Conservation (phyloP, 2,797 vertebrate species). For the Gymnoscopelus microlampas region DNA sequence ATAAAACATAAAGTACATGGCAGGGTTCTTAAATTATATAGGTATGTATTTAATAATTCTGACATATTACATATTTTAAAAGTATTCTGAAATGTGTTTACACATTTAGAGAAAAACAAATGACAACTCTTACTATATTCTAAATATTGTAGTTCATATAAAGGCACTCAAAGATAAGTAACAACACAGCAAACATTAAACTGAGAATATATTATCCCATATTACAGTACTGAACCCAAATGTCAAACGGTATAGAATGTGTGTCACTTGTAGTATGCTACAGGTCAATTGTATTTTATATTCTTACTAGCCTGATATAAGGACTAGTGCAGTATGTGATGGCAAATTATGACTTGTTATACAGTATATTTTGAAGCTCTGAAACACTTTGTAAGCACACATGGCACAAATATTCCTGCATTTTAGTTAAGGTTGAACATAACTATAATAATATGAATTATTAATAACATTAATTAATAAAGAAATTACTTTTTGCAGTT, state of each 20-base stretch:
- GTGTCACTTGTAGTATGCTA: slow-evolving; percentile 24
- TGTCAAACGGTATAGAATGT: background rate
- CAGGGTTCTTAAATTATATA: background rate
- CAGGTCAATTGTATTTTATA: no score
- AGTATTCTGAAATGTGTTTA: background rate
- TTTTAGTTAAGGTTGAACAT: no score
- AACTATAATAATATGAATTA: no score
- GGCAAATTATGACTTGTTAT: no score
- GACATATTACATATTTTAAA: background rate
- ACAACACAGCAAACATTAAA: background rate
- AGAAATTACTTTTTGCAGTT: no score
- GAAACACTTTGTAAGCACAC: no score
- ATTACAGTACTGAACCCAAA: slow-evolving; percentile 8
- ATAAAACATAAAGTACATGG: background rate
- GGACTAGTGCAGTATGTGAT: no score
- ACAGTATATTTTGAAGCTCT: no score
- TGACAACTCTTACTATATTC: background rate
- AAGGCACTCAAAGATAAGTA: background rate
- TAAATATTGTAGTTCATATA: background rate
- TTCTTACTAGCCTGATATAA: no score
- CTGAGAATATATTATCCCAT: background rate
- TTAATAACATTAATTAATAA: no score
- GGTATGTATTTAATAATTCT: background rate
- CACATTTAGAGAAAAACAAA: background rate
- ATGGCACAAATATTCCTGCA: no score